These are phyloP conservation scores for Orthonyx spaldingii DNA, from an alignment of 2,113 vertebrate species.

Conservation along the genomic window DNA sequence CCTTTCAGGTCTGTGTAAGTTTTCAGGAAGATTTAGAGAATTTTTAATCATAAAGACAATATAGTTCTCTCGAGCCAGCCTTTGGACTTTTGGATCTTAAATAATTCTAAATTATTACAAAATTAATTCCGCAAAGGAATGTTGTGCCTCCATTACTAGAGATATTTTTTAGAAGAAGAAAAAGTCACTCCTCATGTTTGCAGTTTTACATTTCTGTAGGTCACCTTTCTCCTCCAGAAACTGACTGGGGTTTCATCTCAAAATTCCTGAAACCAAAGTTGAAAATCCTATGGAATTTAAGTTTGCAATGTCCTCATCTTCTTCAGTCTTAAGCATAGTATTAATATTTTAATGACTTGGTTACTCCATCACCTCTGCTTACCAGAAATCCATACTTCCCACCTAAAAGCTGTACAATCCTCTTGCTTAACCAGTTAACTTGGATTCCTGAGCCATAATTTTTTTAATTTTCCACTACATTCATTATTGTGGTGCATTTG, in stretches of 20 bases:
- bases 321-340: not conserved
- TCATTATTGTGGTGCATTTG: not conserved
- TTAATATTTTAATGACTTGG: not conserved
- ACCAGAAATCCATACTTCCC: not conserved
- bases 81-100: not conserved
- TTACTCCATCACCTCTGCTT: not conserved
- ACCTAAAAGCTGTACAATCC: not conserved
- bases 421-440: not conserved
- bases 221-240: not conserved
- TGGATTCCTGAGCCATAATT: not conserved
- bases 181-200: not conserved
- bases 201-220: not conserved
- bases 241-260: not conserved
- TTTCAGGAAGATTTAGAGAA: not conserved
- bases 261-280: not conserved
- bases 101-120: not conserved
- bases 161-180: not conserved
- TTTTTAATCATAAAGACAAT: not conserved
- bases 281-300: not conserved
- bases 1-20: not conserved
- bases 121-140: not conserved
- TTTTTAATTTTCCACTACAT: fast-evolving
- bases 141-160: not conserved
- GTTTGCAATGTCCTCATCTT: not conserved
- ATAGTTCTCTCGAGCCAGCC: not conserved